phyloP scores from a whole-genome alignment of 2,113 vertebrate genomes.

The Melospiza georgiana region DNA sequence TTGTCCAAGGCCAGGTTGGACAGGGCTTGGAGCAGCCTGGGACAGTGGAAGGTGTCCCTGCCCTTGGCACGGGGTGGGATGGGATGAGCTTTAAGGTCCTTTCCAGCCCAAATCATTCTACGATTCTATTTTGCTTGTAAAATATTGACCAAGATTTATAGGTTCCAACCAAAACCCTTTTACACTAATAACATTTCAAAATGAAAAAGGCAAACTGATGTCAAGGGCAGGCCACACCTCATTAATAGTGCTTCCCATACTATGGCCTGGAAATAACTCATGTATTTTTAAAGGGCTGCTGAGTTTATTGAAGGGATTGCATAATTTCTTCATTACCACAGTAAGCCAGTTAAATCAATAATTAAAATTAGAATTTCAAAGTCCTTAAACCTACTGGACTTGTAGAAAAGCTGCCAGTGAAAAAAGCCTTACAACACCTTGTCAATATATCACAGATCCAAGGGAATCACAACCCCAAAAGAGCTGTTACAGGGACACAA shows the following conservation, averaged over 20 bases:
- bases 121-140: background rate
- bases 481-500: background rate
- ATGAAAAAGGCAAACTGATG: background rate
- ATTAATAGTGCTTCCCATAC: background rate
- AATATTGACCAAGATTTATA: background rate
- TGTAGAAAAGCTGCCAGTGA: background rate
- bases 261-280: background rate
- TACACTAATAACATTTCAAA: background rate
- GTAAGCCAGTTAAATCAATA: background rate
- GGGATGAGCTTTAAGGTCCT: fast-evolving
- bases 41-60: background rate
- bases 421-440: background rate
- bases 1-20: background rate
- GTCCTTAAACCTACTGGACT: background rate
- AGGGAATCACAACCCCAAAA: background rate
- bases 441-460: background rate
- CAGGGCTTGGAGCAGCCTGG: fast-evolving
- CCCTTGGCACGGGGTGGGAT: background rate
- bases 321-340: conserved; percentile 22
- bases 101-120: background rate
- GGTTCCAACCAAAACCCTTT: background rate
- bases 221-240: background rate
- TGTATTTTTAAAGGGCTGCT: conserved; percentile 33
- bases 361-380: conserved; percentile 8
- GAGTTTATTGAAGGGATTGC: background rate